Conservation (phyloP, 2,888 invertebrate species). For the Philonicus albiceps region DNA sequence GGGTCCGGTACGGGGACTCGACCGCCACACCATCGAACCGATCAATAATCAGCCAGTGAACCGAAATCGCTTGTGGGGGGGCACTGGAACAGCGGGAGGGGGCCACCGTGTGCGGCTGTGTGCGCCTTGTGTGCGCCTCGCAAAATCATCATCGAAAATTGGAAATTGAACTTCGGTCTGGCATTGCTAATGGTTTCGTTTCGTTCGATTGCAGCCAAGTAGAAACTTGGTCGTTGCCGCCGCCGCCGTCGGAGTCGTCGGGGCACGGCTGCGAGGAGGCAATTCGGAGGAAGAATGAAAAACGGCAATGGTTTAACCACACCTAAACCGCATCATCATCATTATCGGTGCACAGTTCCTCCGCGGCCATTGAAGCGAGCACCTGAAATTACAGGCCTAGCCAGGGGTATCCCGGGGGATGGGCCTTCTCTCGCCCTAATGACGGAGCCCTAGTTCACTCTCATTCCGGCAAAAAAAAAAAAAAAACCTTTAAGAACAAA, state of each 20-base stretch:
- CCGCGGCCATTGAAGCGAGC: constrained; percentile 18
- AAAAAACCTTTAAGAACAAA: neutral
- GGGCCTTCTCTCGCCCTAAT: neutral
- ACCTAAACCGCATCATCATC: constrained; percentile 41
- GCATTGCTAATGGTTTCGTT: constrained; percentile 41
- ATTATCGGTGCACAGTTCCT: constrained; percentile 33
- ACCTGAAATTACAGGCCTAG: constrained; percentile 22
- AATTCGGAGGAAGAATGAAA: constrained; percentile 13
- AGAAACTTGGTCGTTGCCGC: constrained; percentile 2
- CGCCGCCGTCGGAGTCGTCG: neutral
- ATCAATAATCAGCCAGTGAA: constrained; percentile 37
- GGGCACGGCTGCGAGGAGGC: neutral
- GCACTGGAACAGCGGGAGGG: constrained; percentile 1
- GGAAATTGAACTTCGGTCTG: constrained; percentile 40
- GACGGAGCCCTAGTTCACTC: neutral
- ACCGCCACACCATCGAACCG: constrained; percentile 11
- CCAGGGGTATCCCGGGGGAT: neutral
- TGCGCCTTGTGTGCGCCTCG: neutral
- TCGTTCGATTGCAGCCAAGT: constrained; percentile 21
- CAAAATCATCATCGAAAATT: constrained; percentile 41
- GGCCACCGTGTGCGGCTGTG: neutral
- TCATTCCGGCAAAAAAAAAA: neutral
- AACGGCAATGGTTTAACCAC: constrained; percentile 25
- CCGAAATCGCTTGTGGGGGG: neutral
- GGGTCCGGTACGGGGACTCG: neutral